Evolutionary conservation across 2,888 invertebrate species (phyloP).

Genomic region (Drosophila subquinaria): DNA sequence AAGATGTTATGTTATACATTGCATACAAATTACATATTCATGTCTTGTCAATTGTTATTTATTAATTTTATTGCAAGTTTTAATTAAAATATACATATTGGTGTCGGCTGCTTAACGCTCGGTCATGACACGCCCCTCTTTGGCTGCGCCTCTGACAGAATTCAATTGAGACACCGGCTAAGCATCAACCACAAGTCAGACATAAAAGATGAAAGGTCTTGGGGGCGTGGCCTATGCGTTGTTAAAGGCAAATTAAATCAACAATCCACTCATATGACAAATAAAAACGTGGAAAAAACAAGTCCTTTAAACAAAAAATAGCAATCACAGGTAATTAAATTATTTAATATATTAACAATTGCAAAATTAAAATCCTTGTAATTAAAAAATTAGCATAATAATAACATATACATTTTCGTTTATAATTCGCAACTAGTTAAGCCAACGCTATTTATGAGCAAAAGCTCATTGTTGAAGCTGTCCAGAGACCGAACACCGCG

Average conservation of each 20-base stretch:
- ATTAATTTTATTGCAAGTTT: too few relatives aligned
- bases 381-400: background rate
- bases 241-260: conserved; percentile 12
- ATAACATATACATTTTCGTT: background rate
- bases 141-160: conserved; percentile 2
- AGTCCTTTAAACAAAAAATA: background rate
- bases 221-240: conserved; percentile 26
- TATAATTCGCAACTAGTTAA: conserved; percentile 5
- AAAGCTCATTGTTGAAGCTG: background rate
- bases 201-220: conserved; percentile 42
- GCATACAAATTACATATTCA: too few relatives aligned
- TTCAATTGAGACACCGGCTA: conserved; percentile 15
- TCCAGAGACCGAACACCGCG: too few relatives aligned
- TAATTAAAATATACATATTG: too few relatives aligned
- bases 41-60: too few relatives aligned
- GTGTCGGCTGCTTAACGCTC: too few relatives aligned
- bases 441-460: background rate
- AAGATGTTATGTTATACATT: too few relatives aligned
- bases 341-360: background rate
- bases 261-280: conserved; percentile 12
- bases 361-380: background rate
- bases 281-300: background rate
- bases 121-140: background rate
- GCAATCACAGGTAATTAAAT: background rate
- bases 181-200: conserved; percentile 44